Percentiles rank a stretch among this genome's conserved stretches.
phyloP scores from a whole-genome alignment of 2,888 invertebrate genomes.

The Aphodius granarius region DNA sequence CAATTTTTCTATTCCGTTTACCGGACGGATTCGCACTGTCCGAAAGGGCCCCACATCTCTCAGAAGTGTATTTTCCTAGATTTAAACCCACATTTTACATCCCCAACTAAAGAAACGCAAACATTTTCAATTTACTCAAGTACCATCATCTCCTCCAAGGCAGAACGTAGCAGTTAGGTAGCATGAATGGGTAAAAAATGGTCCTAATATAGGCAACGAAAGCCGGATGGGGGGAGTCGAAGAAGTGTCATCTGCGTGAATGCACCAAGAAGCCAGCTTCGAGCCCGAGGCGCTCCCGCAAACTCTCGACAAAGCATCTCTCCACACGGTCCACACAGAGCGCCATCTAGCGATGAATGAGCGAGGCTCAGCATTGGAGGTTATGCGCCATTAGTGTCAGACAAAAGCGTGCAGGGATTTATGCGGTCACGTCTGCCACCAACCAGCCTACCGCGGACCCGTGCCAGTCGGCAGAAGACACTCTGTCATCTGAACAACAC shows the following conservation, averaged over 20 bases:
- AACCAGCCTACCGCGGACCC: not conserved
- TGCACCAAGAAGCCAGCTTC: not conserved
- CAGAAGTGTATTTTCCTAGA: not conserved
- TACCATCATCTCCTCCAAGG: not conserved
- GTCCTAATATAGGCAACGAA: not conserved
- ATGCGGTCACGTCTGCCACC: constrained; percentile 22
- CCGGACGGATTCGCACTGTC: too few species aligned
- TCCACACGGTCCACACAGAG: not conserved
- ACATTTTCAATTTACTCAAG: not conserved
- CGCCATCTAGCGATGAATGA: constrained; percentile 21
- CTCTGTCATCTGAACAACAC: not conserved
- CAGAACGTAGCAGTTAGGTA: not conserved
- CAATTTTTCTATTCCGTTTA: too few species aligned
- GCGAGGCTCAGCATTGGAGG: not conserved
- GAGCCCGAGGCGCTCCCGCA: not conserved
- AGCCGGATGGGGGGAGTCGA: not conserved
- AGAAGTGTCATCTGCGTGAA: not conserved
- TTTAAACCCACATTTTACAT: not conserved
- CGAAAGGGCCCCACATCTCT: too few species aligned
- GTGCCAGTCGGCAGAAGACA: not conserved
- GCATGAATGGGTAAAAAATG: not conserved
- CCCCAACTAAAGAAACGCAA: not conserved
- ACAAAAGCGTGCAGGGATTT: constrained; percentile 25
- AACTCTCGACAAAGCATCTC: not conserved
- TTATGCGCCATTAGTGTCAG: constrained; percentile 25